Conservation (phyloP, 2,113 vertebrate genomes). For the Solea solea region DNA sequence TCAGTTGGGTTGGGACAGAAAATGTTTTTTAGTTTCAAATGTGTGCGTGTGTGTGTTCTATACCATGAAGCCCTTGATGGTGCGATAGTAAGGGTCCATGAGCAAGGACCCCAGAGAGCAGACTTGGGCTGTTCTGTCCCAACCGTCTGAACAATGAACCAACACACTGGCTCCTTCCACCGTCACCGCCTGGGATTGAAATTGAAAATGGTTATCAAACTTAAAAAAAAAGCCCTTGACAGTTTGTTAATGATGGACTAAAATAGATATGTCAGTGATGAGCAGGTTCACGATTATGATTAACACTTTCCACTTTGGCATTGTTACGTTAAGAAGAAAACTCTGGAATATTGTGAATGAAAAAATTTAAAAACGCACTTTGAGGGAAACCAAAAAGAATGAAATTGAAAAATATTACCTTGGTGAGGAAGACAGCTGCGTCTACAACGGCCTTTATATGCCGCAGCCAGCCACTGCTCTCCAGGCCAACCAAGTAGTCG, state of each 20-base stretch:
- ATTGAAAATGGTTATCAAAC: not conserved
- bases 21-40: not conserved
- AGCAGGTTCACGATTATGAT: no score
- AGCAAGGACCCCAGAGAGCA: constrained; percentile 93
- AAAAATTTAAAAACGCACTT: not conserved
- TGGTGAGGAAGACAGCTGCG: constrained; percentile 91
- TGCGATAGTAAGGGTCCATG: constrained; percentile 95
- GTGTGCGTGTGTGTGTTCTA: not conserved
- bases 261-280: no score
- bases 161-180: constrained; percentile 92
- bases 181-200: constrained; percentile 84
- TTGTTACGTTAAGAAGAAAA: no score
- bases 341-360: not conserved
- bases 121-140: constrained; percentile 97
- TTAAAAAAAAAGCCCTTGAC: not conserved
- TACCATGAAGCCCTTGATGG: constrained; percentile 97
- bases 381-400: not conserved
- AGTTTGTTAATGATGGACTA: no score
- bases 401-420: constrained; percentile 77
- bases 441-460: constrained; percentile 95
- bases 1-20: no score
- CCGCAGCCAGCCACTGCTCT: constrained; percentile 93
- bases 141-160: constrained; percentile 98
- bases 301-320: no score
- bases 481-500: constrained; percentile 92